These are phyloP conservation scores for Dascillus cervinus DNA, from an alignment of 2,888 invertebrate genomes.

Conservation along the genomic window DNA sequence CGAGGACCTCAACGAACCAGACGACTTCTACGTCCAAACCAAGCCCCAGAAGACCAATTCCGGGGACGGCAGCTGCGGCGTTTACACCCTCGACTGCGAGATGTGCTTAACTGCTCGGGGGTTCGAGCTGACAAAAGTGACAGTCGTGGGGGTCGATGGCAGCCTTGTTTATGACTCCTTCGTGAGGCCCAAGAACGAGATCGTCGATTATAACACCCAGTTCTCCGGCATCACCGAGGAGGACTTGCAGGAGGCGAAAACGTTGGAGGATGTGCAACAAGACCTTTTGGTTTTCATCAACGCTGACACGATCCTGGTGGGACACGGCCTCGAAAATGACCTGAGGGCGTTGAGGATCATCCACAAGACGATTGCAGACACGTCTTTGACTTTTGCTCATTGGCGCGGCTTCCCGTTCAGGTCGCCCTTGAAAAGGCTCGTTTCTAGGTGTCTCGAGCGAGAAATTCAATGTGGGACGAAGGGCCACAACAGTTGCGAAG, in stretches of 20 bases:
- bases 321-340: conserved; percentile 94
- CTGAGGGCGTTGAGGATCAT: conserved; percentile 76
- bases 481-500: conserved; percentile 91
- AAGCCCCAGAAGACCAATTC: conserved; percentile 33
- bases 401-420: conserved; percentile 74
- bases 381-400: conserved; percentile 83
- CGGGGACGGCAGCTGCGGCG: conserved; percentile 45
- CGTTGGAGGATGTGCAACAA: conserved; percentile 72
- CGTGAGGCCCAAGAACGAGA: conserved; percentile 72
- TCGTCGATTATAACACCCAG: conserved; percentile 91
- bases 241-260: conserved; percentile 54
- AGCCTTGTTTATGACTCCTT: conserved; percentile 73
- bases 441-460: conserved; percentile 62
- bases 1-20: conserved; percentile 66
- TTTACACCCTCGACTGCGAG: conserved; percentile 91
- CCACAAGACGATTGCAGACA: conserved; percentile 82
- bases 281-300: conserved; percentile 75
- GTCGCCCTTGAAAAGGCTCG: conserved; percentile 72
- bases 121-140: conserved; percentile 79
- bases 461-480: conserved; percentile 70
- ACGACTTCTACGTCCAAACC: conserved; percentile 59
- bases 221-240: conserved; percentile 84
- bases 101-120: conserved; percentile 91
- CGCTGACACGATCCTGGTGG: conserved; percentile 82
- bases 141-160: conserved; percentile 70